A percentile compares a stretch with the other conserved stretches of the same genome.
Conservation (phyloP, 2,888 invertebrate species). For the Eilema depressum region DNA sequence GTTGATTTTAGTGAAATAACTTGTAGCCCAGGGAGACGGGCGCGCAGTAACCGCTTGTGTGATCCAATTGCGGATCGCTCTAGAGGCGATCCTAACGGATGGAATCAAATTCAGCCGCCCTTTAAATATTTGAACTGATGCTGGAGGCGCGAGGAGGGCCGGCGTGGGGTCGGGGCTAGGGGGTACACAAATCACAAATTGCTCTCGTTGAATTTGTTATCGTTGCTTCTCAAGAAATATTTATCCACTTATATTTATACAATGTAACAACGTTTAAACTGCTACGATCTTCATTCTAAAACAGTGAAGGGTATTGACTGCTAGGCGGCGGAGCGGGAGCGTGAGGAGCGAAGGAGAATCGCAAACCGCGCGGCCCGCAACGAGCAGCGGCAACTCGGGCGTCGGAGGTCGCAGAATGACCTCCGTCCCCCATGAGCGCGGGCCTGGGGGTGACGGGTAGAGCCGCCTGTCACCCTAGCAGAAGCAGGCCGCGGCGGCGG, state of each 20-base stretch:
- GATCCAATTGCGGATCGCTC: slow-evolving; percentile 80
- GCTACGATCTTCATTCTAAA: neutral
- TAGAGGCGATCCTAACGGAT: slow-evolving; percentile 62
- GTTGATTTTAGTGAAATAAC: slow-evolving; percentile 77
- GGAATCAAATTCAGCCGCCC: slow-evolving; percentile 79
- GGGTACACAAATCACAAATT: slow-evolving; percentile 48
- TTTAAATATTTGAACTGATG: slow-evolving; percentile 85
- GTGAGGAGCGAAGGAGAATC: too few species aligned
- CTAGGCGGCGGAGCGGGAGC: too few species aligned
- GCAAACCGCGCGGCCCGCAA: too few species aligned
- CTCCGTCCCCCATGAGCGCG: too few species aligned
- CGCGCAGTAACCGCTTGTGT: slow-evolving; percentile 75
- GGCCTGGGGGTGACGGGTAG: too few species aligned
- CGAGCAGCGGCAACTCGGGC: too few species aligned
- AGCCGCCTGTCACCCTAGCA: too few species aligned
- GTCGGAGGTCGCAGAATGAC: too few species aligned
- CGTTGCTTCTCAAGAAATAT: slow-evolving; percentile 15
- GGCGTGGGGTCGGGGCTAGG: slow-evolving; percentile 25
- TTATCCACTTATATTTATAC: neutral
- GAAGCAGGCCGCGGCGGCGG: too few species aligned
- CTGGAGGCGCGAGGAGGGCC: slow-evolving; percentile 57
- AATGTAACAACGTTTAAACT: neutral
- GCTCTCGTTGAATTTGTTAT: slow-evolving; percentile 39
- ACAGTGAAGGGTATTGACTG: slow-evolving; percentile 43
- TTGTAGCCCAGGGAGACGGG: slow-evolving; percentile 58